phyloP scores from a whole-genome alignment of 2,797 vertebrate species.

The Gallinago solitaria region DNA sequence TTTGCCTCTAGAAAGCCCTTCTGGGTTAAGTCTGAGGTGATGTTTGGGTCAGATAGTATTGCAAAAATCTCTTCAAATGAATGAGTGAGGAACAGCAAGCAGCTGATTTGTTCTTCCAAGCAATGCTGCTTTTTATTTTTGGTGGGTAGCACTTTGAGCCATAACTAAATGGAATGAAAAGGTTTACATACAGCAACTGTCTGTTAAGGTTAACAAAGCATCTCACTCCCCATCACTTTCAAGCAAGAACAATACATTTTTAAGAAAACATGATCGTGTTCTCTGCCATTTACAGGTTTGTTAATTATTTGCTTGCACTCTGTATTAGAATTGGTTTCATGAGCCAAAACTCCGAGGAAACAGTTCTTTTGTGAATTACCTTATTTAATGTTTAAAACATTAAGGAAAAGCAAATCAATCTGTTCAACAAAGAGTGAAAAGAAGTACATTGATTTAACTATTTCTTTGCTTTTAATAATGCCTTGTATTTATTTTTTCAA shows the following conservation, averaged over 20 bases:
- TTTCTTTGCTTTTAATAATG: not conserved
- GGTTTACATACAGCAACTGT: not conserved
- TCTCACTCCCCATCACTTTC: not conserved
- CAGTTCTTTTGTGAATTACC: not conserved
- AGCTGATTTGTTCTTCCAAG: not conserved
- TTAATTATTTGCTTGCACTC: not conserved
- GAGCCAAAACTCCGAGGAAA: not conserved
- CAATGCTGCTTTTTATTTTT: not conserved
- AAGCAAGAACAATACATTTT: not conserved
- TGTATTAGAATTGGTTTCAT: not conserved
- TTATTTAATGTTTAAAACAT: not conserved
- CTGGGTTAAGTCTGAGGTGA: not conserved
- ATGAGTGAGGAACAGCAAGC: not conserved
- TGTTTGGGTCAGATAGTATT: slow-evolving; percentile 9
- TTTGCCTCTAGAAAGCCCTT: not conserved
- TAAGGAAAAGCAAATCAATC: not conserved
- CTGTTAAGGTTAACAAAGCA: not conserved
- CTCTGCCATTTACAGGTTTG: not conserved
- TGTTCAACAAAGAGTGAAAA: not conserved
- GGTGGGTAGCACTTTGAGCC: not conserved
- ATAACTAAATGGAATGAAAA: not conserved
- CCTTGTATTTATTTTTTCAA: not conserved
- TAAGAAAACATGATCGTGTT: not conserved
- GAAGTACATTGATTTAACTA: not conserved
- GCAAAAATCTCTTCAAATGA: slow-evolving; percentile 6